A percentile compares a stretch with the other conserved stretches of the same genome.
These are phyloP conservation scores for Malurus melanocephalus DNA, from an alignment of 2,113 vertebrate genomes.

Conservation along the genomic window DNA sequence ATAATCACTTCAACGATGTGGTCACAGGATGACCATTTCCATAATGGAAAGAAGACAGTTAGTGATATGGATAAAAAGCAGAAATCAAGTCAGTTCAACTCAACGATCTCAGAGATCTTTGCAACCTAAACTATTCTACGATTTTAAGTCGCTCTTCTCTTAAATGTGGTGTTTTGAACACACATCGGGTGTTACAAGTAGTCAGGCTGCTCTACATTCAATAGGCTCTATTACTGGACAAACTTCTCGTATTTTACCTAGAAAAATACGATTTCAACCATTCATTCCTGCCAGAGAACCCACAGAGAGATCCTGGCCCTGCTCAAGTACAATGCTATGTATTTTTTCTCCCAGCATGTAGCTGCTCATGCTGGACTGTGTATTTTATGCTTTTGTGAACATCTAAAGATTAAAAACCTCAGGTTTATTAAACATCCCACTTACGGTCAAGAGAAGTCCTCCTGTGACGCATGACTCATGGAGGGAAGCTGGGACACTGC, in stretches of 20 bases:
- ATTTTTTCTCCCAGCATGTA: neutral
- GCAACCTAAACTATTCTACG: neutral
- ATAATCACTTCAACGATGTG: rapidly evolving
- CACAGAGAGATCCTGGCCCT: neutral
- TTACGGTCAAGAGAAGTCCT: neutral
- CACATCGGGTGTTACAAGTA: neutral
- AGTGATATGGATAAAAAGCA: neutral
- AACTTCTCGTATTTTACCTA: neutral
- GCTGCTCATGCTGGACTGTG: neutral
- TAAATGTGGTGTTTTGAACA: neutral
- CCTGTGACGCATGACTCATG: rapidly evolving
- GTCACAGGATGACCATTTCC: neutral
- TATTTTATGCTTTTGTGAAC: neutral
- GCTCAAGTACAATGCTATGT: neutral
- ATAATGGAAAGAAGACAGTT: neutral
- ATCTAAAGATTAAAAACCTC: neutral
- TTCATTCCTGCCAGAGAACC: neutral
- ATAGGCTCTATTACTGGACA: neutral
- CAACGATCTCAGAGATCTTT: neutral
- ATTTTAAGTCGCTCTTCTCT: neutral
- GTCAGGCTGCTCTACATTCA: neutral
- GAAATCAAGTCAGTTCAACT: neutral
- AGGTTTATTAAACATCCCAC: neutral
- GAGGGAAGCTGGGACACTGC: neutral
- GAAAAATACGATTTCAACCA: neutral